phyloP scores from a whole-genome alignment of 2,113 vertebrate genomes.

The Connochaetes taurinus region DNA sequence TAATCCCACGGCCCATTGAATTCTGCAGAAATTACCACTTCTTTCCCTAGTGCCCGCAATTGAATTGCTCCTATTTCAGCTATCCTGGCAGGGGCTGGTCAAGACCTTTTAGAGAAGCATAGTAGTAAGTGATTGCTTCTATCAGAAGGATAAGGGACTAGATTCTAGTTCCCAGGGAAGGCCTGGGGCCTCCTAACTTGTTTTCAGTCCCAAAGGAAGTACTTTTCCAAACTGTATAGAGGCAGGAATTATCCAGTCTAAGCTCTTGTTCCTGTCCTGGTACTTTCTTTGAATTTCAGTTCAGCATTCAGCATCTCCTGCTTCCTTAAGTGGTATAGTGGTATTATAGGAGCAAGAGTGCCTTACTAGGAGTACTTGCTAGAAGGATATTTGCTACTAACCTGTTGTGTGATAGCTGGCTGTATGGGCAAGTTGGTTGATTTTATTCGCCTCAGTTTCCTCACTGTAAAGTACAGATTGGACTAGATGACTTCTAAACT shows the following conservation, averaged over 20 bases:
- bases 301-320: slow-evolving; percentile 7
- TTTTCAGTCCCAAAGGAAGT: not conserved
- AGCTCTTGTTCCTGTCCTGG: not conserved
- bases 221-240: not conserved
- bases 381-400: not conserved
- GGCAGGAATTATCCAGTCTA: not conserved
- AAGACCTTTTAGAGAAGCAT: not conserved
- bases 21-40: not conserved
- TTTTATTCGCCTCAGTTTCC: slow-evolving; percentile 22
- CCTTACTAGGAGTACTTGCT: not conserved
- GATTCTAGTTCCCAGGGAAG: not conserved
- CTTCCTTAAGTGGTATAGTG: not conserved
- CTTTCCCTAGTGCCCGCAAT: not conserved
- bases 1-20: not conserved
- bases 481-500: not conserved
- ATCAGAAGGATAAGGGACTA: not conserved
- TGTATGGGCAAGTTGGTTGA: not conserved
- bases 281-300: not conserved
- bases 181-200: not conserved
- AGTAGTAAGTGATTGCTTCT: not conserved
- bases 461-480: not conserved
- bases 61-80: slow-evolving; percentile 3
- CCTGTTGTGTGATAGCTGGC: not conserved
- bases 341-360: not conserved
- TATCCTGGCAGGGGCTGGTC: not conserved